Evolutionary conservation across 2,113 vertebrate genomes (phyloP).

Genomic region (Apteryx owenii): DNA sequence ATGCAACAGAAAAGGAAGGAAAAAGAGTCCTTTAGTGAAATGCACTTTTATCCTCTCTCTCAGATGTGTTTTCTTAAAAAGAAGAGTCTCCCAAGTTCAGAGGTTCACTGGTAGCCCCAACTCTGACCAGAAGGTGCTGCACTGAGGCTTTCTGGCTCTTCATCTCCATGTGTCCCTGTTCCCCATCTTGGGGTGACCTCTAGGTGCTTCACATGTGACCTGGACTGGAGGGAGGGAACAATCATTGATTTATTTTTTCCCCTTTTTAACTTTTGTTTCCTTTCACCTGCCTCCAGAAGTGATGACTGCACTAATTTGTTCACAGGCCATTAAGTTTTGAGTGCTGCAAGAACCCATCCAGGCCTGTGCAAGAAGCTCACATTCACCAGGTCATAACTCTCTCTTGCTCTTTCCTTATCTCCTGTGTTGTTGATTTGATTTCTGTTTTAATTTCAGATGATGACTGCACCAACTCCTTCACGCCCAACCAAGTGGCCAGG

Average conservation of each 20-base stretch:
- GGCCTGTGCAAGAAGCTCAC: background rate
- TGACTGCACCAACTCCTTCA: conserved; percentile 96
- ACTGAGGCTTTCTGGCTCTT: background rate
- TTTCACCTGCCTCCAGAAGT: conserved; percentile 65
- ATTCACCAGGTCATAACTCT: background rate
- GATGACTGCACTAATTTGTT: conserved; percentile 69
- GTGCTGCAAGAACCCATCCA: conserved; percentile 14
- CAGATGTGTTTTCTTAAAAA: background rate
- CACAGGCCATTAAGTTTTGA: conserved; percentile 72
- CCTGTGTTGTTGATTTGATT: background rate
- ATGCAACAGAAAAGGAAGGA: background rate
- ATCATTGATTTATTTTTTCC: background rate
- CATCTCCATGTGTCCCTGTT: background rate
- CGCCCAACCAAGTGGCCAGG: conserved; percentile 94
- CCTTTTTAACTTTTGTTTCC: conserved; percentile 38
- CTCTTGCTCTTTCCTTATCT: background rate
- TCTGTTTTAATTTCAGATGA: conserved; percentile 84
- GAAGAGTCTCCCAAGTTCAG: background rate
- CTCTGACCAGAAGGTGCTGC: conserved; percentile 1
- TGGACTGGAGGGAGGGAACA: background rate
- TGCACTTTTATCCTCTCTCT: background rate
- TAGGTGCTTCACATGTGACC: background rate
- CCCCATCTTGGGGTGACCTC: background rate
- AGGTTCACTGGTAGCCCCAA: background rate
- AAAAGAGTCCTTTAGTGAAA: background rate